These are phyloP conservation scores for Oncorhynchus masou DNA, from an alignment of 2,113 vertebrate genomes.

Conservation along the genomic window DNA sequence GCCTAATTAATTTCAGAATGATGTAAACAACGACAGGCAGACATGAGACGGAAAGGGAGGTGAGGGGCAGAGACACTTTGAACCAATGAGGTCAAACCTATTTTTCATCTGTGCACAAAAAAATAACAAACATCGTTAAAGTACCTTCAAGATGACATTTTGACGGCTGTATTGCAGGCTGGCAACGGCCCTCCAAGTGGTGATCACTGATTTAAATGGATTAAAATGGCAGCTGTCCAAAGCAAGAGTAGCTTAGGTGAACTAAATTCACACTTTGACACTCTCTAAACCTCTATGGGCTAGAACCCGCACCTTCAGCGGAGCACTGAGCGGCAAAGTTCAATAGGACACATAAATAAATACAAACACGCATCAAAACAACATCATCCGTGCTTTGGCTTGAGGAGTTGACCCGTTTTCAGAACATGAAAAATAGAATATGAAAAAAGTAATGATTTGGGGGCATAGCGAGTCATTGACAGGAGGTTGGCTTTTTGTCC, in stretches of 20 bases:
- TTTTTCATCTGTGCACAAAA: neutral
- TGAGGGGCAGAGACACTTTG: neutral
- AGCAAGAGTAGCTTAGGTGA: too few species aligned
- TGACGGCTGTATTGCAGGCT: too few species aligned
- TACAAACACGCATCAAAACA: too few species aligned
- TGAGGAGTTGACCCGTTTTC: neutral
- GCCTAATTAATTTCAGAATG: constrained; percentile 62
- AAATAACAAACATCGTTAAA: neutral
- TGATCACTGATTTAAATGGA: too few species aligned
- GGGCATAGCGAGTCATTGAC: neutral
- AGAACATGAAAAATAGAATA: neutral
- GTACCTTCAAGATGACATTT: constrained; percentile 8
- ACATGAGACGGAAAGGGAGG: neutral
- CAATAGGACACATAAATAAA: too few species aligned
- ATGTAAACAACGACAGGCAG: constrained; percentile 52
- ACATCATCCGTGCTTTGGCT: neutral
- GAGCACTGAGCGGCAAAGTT: too few species aligned
- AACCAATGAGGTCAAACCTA: neutral
- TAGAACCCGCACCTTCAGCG: too few species aligned
- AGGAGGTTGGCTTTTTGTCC: neutral
- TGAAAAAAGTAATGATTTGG: neutral
- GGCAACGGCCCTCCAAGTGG: too few species aligned
- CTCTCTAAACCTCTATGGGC: too few species aligned
- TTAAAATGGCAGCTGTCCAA: too few species aligned
- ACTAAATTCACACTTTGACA: too few species aligned